phyloP scores from a whole-genome alignment of 2,113 vertebrate genomes.

The Cromileptes altivelis region DNA sequence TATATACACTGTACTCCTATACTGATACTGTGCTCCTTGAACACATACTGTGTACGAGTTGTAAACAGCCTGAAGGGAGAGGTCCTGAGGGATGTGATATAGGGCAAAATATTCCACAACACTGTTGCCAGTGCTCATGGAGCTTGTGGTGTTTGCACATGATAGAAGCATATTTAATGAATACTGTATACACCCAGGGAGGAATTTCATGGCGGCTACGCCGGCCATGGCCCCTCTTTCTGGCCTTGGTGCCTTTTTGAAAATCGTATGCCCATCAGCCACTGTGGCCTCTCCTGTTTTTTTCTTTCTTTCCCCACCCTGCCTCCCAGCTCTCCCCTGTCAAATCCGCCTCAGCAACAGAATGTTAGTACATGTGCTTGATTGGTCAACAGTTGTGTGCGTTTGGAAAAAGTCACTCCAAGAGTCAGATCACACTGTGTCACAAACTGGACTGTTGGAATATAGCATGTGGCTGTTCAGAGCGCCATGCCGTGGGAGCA shows the following conservation, averaged over 20 bases:
- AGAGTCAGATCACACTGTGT: no score
- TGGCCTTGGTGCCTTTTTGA: not conserved
- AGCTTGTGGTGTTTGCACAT: conserved; percentile 7
- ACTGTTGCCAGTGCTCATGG: not conserved
- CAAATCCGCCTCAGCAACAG: no score
- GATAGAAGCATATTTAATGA: not conserved
- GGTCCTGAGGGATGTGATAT: conserved; percentile 2
- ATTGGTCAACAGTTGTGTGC: no score
- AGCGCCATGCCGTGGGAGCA: no score
- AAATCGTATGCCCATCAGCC: not conserved
- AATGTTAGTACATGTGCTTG: no score
- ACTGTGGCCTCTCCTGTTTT: not conserved
- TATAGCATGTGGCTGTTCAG: no score
- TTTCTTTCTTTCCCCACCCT: no score
- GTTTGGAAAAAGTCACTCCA: no score
- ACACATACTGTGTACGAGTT: not conserved
- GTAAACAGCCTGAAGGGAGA: conserved; percentile 11
- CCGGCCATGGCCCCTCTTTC: not conserved
- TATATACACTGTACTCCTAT: not conserved
- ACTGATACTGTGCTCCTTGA: not conserved
- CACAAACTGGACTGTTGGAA: no score
- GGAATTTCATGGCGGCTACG: not conserved
- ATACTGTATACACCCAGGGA: not conserved
- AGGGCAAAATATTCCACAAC: not conserved
- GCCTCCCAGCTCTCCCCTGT: no score